Evolutionary conservation across 2,888 invertebrate species (phyloP).

Genomic region (Anoplius nigerrimus): DNA sequence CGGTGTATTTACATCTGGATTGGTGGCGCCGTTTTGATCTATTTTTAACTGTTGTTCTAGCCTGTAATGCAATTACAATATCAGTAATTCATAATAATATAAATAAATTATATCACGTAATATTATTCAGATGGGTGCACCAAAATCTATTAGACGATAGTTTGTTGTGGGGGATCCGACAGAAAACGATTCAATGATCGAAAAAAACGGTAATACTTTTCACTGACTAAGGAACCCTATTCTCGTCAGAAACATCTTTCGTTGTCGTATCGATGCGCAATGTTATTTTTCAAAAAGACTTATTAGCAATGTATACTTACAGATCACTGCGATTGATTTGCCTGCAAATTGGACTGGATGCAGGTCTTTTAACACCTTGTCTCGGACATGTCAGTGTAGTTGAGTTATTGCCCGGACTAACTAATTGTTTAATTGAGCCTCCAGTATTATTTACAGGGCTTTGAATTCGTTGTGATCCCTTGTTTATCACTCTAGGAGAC

Average conservation of each 20-base stretch:
- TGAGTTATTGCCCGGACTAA: conserved; percentile 59
- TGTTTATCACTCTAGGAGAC: conserved; percentile 60
- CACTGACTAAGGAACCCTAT: too few relatives aligned
- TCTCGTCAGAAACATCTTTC: too few relatives aligned
- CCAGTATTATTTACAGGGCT: conserved; percentile 57
- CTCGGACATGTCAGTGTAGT: conserved; percentile 63
- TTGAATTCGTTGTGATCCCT: conserved; percentile 57
- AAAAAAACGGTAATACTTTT: background rate
- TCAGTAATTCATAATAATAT: conserved; percentile 16
- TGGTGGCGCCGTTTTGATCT: conserved; percentile 84
- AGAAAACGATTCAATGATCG: too few relatives aligned
- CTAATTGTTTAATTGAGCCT: conserved; percentile 55
- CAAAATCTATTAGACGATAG: too few relatives aligned
- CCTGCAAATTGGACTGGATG: conserved; percentile 69
- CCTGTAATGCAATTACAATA: conserved; percentile 76
- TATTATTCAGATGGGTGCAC: too few relatives aligned
- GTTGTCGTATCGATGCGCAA: conserved; percentile 1
- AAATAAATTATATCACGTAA: conserved; percentile 31
- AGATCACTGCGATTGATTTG: conserved; percentile 71
- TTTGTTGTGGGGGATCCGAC: too few relatives aligned
- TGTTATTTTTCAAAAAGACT: background rate
- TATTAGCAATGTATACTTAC: conserved; percentile 60
- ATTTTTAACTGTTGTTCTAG: conserved; percentile 85
- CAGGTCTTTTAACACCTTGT: conserved; percentile 72
- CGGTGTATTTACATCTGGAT: conserved; percentile 84